Evolutionary conservation across 1,140 invertebrate genomes (phyloP).

Genomic region (Aphis gossypii): DNA sequence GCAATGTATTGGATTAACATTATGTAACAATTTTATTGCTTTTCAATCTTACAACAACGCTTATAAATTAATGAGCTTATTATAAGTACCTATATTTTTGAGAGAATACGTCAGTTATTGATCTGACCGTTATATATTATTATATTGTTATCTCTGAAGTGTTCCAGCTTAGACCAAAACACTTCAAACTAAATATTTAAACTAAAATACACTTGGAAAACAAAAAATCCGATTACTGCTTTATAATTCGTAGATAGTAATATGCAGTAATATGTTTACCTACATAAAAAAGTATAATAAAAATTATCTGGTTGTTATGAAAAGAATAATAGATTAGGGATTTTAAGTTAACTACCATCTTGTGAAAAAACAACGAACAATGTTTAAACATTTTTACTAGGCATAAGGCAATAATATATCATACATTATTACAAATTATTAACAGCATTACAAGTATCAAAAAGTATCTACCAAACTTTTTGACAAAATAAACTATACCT

Average conservation of each 20-base stretch:
- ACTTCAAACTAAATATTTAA: neutral
- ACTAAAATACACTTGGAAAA: neutral
- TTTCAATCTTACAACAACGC: neutral
- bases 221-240: neutral
- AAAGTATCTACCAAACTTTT: too few relatives aligned
- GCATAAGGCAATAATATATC: neutral
- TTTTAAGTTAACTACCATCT: neutral
- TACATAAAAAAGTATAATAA: neutral
- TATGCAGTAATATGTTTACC: neutral
- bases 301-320: constrained; percentile 24
- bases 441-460: neutral
- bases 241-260: neutral
- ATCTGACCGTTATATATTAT: neutral
- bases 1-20: neutral
- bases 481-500: too few relatives aligned
- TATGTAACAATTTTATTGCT: neutral
- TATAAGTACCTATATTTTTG: neutral
- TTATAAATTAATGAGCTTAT: neutral
- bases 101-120: neutral
- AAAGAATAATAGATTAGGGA: neutral
- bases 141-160: neutral
- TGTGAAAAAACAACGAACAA: neutral
- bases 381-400: neutral
- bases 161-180: neutral
- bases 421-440: neutral